Base-by-base conservation (phyloP, 1,140 invertebrate species). In the Cyrtorhinus lividipennis region DNA sequence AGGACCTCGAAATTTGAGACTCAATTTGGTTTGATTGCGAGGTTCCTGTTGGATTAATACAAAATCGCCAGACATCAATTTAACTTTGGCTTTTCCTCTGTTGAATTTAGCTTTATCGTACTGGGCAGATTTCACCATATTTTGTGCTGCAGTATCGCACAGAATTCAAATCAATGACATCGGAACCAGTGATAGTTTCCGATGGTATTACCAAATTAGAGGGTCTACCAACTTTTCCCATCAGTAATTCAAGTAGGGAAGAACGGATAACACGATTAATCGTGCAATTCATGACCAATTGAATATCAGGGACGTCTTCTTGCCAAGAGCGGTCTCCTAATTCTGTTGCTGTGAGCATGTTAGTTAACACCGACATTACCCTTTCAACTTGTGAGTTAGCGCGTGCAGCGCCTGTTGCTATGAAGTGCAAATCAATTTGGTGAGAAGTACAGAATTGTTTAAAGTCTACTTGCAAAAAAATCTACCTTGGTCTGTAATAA, bases 11-110 rank as follows among this genome's bases (percentile, higher is more conserved):
- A n/a, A n/a, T n/a, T n/a, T n/a, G n/a, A n/a, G n/a, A n/a, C n/a
- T n/a, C n/a, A n/a, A n/a, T 64, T 72, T 73, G 1, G 69, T 69
- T 65, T 72, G 70, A 67, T 72, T 72, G 67, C 20, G 20, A 56
- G 53, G 53, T 60, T 73, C 65, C 46, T 72, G 72, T 67, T 69
- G 20, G 27, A 72, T 46, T 2, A 71, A 44, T 13, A 71, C 71
- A 63, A 67, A 70, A 63, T 72, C 71, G 26, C 70, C 70, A n/a
- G 1, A 30, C n/a, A n/a, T n/a, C n/a, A n/a, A n/a, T n/a, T n/a
- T n/a, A n/a, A n/a, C n/a, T n/a, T n/a, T n/a, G n/a, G n/a, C n/a
- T n/a, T n/a, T n/a, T n/a, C n/a, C n/a, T n/a, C n/a, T n/a, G n/a
- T n/a, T n/a, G n/a, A n/a, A n/a, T n/a, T n/a, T n/a, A n/a, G n/a